A percentile compares a stretch with the other conserved stretches of the same genome.
phyloP scores from a whole-genome alignment of 2,888 invertebrate species.

The Scaptomyza reducta region DNA sequence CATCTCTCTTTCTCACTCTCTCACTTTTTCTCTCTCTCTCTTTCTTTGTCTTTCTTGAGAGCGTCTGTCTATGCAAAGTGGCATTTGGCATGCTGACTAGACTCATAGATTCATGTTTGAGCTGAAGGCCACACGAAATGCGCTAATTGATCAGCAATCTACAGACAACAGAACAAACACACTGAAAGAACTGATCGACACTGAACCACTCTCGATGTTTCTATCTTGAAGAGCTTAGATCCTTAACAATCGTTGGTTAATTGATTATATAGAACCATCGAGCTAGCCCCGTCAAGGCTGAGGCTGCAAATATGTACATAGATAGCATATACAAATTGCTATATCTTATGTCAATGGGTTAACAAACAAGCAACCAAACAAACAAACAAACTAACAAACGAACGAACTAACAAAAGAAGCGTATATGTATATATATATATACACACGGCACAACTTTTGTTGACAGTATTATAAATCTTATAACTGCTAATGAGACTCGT shows the following conservation, averaged over 20 bases:
- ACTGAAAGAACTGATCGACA: slow-evolving; percentile 36
- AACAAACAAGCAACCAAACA: slow-evolving; percentile 44
- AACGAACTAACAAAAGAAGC: slow-evolving; percentile 50
- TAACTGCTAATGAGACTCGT: slow-evolving; percentile 59
- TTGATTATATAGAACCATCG: slow-evolving; percentile 1
- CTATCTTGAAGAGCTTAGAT: too few species aligned
- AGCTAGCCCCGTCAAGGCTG: slow-evolving; percentile 35
- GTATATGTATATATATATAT: not conserved
- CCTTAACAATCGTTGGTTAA: too few species aligned
- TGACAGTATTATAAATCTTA: slow-evolving; percentile 59
- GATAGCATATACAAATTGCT: slow-evolving; percentile 26
- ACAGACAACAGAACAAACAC: slow-evolving; percentile 23
- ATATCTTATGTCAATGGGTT: slow-evolving; percentile 59
- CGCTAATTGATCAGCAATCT: slow-evolving; percentile 58
- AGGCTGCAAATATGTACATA: not conserved
- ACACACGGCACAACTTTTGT: slow-evolving; percentile 23
- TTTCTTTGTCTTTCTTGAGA: not conserved
- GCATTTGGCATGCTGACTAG: slow-evolving; percentile 33
- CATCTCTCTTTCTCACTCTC: slow-evolving; percentile 28
- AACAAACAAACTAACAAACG: slow-evolving; percentile 31
- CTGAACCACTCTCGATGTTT: not conserved
- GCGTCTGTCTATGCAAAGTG: slow-evolving; percentile 28
- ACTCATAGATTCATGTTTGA: slow-evolving; percentile 21
- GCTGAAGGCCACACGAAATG: slow-evolving; percentile 52
- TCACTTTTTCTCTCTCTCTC: slow-evolving; percentile 3